Base-by-base conservation (phyloP, 2,888 invertebrate species). In the Eilema griseolum region DNA sequence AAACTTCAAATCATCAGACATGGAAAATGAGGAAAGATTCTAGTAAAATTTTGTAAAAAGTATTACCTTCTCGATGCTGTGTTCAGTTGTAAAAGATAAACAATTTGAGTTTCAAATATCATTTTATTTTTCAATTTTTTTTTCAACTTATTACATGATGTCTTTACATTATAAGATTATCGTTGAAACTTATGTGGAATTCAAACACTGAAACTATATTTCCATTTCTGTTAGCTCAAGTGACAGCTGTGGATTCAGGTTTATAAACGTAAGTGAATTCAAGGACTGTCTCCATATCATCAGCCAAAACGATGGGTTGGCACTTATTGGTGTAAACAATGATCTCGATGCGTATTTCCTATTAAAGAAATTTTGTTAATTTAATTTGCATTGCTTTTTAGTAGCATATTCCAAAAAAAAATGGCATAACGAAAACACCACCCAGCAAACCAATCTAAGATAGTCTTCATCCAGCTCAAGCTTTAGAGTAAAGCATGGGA, bases 11-110 rank as follows among this genome's bases (percentile, higher is more conserved):
- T 41, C 70, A 68, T 75, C 70, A 72, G 73, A 76, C 59, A 75
- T 80, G 86, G 89, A 92, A 89, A 91, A 92, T 93, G 92, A 92
- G 92, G 91, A 88, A 89, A 84, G 89, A 89, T 89, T 88, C 64
- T 69, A 71, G 20, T 59, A 67, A 59, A 67, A 68, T 71, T 62
- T 76, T 68, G 64, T 23, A 71, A 79, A 82, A 66, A 60, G 90
- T 24, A 57, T 68, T 93, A 93, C 94, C 93, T 91, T 80, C 63
- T 73, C 68, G 73, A 74, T 60, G 73, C 78, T 84, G 90, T 93
- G 92, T 92, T 93, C 93, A 93, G 83, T 88, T 91, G 90, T 89
- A 83, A 80, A 71, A 82, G 80, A 82, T 70, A 67, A 33, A 46
- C 71, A 77, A 60, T 14, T 41, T 67, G 28, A 72, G 73, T 76